Evolutionary conservation across 2,113 vertebrate genomes (phyloP).

Genomic region (Helogale parvula): DNA sequence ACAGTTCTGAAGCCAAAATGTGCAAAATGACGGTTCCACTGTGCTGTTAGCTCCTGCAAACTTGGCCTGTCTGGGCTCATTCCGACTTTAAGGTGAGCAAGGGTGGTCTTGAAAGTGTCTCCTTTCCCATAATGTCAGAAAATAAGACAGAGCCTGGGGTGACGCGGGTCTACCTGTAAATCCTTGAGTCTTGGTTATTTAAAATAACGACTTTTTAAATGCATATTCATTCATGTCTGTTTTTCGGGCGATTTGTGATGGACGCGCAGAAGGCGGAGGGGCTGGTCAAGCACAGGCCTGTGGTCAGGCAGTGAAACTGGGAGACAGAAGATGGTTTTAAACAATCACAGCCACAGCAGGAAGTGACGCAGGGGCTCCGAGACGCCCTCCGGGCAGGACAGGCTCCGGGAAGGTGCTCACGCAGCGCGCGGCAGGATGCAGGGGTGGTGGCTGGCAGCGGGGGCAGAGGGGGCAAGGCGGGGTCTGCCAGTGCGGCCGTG

Average conservation of each 20-base stretch:
- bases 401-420: rapidly evolving
- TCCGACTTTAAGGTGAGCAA: not conserved
- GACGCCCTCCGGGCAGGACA: rapidly evolving
- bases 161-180: not conserved
- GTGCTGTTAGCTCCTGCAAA: too few relatives aligned
- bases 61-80: not conserved
- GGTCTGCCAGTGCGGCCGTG: rapidly evolving
- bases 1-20: too few relatives aligned
- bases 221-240: not conserved
- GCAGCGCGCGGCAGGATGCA: rapidly evolving
- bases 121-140: not conserved
- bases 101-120: not conserved
- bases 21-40: not conserved
- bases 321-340: not conserved
- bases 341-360: rapidly evolving
- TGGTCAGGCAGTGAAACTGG: not conserved
- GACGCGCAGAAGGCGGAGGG: rapidly evolving
- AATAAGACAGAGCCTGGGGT: not conserved
- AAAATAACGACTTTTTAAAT: not conserved
- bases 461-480: not conserved
- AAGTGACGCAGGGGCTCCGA: rapidly evolving
- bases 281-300: not conserved
- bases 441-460: not conserved
- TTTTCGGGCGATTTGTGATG: not conserved
- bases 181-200: not conserved